Evolutionary conservation across 2,797 vertebrate genomes (phyloP), one percentile per base, ranked within the genome.

Genomic region (Merluccius polli): DNA sequence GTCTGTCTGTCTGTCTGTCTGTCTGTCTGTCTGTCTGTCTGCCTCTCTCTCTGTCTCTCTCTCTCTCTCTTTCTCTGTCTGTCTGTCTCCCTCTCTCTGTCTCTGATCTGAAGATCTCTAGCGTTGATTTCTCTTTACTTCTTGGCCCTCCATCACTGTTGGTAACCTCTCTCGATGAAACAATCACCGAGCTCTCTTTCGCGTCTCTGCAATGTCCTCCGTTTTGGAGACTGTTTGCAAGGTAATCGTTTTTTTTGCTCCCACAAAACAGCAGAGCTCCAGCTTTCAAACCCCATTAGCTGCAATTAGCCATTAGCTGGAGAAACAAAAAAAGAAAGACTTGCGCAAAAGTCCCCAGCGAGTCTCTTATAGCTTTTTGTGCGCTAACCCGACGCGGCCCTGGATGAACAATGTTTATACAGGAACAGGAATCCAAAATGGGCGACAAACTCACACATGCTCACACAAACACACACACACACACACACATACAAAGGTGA

Each of bases 141-240:
- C 5, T 18, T 52, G 44, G 16, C 44, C 4, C 44, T 52, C 38
- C 38, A 41, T 41, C 38, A 41, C 13, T 41, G 38, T 15, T 15
- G 38, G 16, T 93, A 91, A 91, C 92, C 91, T 90, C 91, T 91
- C 92, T 92, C 90, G 89, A 87, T 92, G 89, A 89, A 91, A 90
- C 88, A 89, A 92, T 92, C 91, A 89, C 87, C 90, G 86, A 72
- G 84, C 90, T 92, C 90, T 15, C 52, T 15, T n/a, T 90, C 89
- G 89, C 90, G 89, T 91, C 87, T 85, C 86, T 59, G 52, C 52
- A 69, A 79, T 83, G 84, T 86, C 87, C 86, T 91, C 88, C 87
- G 85, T 90, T 89, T 92, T 87, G 81, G 84, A 87, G 18, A 21
- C 90, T 90, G 89, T 88, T 85, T 90, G 91, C 88, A 90, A 90